Conservation (phyloP, 1,140 invertebrate species). For the Aleiodes sp. region DNA sequence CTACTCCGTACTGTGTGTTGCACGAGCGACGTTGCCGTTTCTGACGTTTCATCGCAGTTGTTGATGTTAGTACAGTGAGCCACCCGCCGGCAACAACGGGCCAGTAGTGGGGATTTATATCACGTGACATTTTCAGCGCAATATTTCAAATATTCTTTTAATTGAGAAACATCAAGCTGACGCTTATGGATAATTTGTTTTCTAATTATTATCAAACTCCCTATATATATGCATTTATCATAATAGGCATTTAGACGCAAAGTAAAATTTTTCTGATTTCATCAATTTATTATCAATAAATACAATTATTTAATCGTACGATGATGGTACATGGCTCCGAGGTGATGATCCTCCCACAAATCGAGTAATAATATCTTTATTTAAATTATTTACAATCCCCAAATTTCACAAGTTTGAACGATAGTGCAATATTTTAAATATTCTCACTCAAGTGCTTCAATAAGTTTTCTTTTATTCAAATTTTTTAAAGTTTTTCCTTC, state of each 20-base stretch:
- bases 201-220: no score
- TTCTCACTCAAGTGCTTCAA: conserved; percentile 7
- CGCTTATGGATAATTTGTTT: no score
- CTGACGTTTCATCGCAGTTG: background rate
- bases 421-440: conserved; percentile 40
- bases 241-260: no score
- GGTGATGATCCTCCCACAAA: background rate
- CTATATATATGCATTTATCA: no score
- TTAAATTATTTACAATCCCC: conserved; percentile 28
- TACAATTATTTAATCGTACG: conserved; percentile 48
- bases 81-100: conserved; percentile 40
- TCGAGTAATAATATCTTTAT: background rate
- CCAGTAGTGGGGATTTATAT: background rate
- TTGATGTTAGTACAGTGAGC: conserved; percentile 29
- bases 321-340: conserved; percentile 47
- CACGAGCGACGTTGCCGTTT: conserved; percentile 48
- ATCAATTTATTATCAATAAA: conserved; percentile 62
- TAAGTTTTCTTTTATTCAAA: background rate
- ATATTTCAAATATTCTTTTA: conserved; percentile 15
- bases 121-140: conserved; percentile 25
- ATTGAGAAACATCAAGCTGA: conserved; percentile 10
- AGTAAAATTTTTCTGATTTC: conserved; percentile 30
- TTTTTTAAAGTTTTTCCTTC: conserved; percentile 22
- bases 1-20: conserved; percentile 38
- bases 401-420: conserved; percentile 23